These are phyloP conservation scores for Synanthedon myopaeformis DNA, from an alignment of 2,888 invertebrate species.

Conservation along the genomic window DNA sequence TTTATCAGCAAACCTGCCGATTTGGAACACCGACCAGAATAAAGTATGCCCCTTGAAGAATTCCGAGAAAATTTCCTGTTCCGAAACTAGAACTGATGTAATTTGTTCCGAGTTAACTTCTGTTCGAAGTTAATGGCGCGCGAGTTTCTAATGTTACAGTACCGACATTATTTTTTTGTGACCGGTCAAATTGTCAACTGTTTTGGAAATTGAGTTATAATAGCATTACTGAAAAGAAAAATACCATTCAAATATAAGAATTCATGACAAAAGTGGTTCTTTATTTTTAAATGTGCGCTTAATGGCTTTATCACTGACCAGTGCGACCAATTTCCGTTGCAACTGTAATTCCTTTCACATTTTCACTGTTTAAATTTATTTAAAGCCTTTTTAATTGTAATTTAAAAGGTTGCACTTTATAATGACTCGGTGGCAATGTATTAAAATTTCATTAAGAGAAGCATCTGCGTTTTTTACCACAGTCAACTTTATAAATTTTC, in stretches of 20 bases:
- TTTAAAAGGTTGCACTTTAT: too few relatives aligned
- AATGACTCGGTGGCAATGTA: neutral
- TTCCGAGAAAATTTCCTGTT: conserved; percentile 34
- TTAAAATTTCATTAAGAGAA: neutral
- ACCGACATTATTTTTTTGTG: conserved; percentile 25
- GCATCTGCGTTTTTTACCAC: neutral
- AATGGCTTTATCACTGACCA: too few relatives aligned
- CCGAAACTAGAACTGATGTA: conserved; percentile 47
- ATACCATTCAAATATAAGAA: too few relatives aligned
- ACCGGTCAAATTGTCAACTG: conserved; percentile 10
- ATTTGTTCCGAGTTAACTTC: conserved; percentile 40
- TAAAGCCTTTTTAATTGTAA: too few relatives aligned
- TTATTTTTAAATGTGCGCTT: too few relatives aligned
- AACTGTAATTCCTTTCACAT: too few relatives aligned
- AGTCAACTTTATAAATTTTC: too few relatives aligned
- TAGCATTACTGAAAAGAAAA: too few relatives aligned
- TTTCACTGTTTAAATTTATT: too few relatives aligned
- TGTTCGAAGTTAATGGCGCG: conserved; percentile 44
- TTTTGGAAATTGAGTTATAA: conserved; percentile 4
- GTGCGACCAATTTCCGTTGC: too few relatives aligned
- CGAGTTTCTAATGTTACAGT: conserved; percentile 27
- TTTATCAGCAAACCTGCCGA: conserved; percentile 29
- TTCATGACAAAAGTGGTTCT: too few relatives aligned
- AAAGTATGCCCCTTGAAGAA: conserved; percentile 34
- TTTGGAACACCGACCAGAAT: conserved; percentile 27